Conservation (phyloP, 2,888 invertebrate genomes). For the Tachina fera region DNA sequence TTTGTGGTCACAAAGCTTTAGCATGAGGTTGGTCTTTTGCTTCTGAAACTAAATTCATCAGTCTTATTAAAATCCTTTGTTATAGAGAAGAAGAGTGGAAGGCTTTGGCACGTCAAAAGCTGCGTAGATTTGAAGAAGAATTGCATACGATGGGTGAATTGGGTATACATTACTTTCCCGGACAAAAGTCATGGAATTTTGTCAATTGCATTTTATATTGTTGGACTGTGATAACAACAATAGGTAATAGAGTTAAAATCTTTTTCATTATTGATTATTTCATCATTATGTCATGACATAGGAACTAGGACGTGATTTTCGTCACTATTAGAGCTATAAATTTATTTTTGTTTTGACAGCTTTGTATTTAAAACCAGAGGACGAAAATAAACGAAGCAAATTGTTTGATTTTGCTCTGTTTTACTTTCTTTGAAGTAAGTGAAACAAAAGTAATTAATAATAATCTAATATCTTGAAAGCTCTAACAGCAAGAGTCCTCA, state of each 20-base stretch:
- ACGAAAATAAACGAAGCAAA: too few relatives aligned
- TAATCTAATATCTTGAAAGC: too few relatives aligned
- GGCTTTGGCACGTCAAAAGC: constrained; percentile 90
- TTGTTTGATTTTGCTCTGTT: too few relatives aligned
- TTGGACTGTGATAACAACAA: constrained; percentile 93
- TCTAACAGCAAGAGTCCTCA: too few relatives aligned
- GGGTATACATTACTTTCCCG: constrained; percentile 92
- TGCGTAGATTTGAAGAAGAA: constrained; percentile 93
- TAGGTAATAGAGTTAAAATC: constrained; percentile 84
- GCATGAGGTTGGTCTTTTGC: constrained; percentile 84
- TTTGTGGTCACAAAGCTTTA: constrained; percentile 92
- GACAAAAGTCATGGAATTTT: constrained; percentile 93
- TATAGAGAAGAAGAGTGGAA: constrained; percentile 95
- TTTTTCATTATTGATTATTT: too few relatives aligned
- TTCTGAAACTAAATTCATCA: neutral
- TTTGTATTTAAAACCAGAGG: too few relatives aligned
- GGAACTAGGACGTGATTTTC: too few relatives aligned
- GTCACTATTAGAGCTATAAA: too few relatives aligned
- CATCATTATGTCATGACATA: too few relatives aligned
- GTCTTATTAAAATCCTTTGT: constrained; percentile 41
- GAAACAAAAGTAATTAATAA: too few relatives aligned
- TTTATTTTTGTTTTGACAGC: too few relatives aligned
- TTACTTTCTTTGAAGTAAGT: too few relatives aligned
- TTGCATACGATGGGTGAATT: constrained; percentile 92
- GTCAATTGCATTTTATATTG: constrained; percentile 94